These are phyloP conservation scores for Cichladusa arquata DNA, from an alignment of 2,113 vertebrate genomes.

Conservation along the genomic window DNA sequence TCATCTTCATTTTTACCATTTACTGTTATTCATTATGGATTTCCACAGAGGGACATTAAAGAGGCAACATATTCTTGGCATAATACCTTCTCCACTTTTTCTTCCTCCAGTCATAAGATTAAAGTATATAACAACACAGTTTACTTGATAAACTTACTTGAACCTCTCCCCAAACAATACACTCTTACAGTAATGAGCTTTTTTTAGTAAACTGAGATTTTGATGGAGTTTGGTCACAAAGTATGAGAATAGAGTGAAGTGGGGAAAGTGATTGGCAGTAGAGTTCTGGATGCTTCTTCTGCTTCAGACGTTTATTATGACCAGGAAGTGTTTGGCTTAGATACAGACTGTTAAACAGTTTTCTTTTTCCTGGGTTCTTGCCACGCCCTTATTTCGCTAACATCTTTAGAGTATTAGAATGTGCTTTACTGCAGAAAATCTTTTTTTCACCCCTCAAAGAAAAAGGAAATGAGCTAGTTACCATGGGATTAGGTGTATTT, in stretches of 20 bases:
- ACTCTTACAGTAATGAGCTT: background rate
- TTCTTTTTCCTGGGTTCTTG: background rate
- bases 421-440: background rate
- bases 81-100: background rate
- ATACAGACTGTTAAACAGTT: background rate
- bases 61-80: background rate
- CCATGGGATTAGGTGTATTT: background rate
- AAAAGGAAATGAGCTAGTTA: background rate
- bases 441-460: background rate
- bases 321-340: conserved; percentile 31
- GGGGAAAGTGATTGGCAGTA: background rate
- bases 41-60: background rate
- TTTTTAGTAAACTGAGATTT: background rate
- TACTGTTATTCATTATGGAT: background rate
- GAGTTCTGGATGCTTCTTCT: background rate
- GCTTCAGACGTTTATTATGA: background rate
- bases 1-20: background rate
- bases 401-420: background rate
- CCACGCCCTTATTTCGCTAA: background rate
- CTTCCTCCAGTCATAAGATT: background rate
- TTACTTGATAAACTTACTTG: background rate
- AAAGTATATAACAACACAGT: background rate
- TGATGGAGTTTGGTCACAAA: background rate
- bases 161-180: background rate
- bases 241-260: background rate